Evolutionary conservation across 2,797 vertebrate species (phyloP), one percentile per base, ranked within the genome.

Genomic region (Perodicticus potto): DNA sequence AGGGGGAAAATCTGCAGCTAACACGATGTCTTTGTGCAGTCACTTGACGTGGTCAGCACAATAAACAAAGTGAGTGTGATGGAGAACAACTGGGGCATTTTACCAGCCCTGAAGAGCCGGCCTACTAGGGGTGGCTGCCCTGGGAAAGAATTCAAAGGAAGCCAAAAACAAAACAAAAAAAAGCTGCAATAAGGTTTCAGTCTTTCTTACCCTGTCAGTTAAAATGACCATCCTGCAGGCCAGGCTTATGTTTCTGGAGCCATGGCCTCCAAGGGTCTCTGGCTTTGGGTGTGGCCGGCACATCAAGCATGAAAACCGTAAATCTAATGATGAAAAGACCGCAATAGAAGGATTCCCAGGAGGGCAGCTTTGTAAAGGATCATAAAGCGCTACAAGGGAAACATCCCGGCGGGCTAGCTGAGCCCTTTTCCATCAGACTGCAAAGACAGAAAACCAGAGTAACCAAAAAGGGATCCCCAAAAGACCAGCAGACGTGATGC

Each of bases 131-230:
- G 20, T 76, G 81, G 74, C 34, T 92, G 43, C 13, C 67, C 72
- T 96, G 76, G 65, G 94, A 93, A 96, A n/a, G 27, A 93, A 92
- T 85, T 95, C 84, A 78, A 92, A 93, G 70, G 34, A 81, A 87
- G 14, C 29, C 74, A 29, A 78, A 85, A 97, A 87, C 37, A 89
- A 53, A 53, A 53, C 49, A 53, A 53, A 53, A 53, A 49, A 14
- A 53, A 53, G 49, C 17, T 72, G 14, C n/a, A 67, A 4, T 29
- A 29, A 84, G 5, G 7, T 37, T 96, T 96, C 67, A 53, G 55
- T 73, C 20, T n/a, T 86, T 86, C 43, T 78, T 84, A 84, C 2
- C 45, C 13, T 40, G 6, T 65, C 45, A 72, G 29, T 69, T 91
- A 87, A 93, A 83, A 86, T 69, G 61, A 86, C 53, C 67, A 69